A percentile compares a stretch with the other conserved stretches of the same genome.
These are phyloP conservation scores for Idaea aversata DNA, from an alignment of 2,888 invertebrate species.

Conservation along the genomic window DNA sequence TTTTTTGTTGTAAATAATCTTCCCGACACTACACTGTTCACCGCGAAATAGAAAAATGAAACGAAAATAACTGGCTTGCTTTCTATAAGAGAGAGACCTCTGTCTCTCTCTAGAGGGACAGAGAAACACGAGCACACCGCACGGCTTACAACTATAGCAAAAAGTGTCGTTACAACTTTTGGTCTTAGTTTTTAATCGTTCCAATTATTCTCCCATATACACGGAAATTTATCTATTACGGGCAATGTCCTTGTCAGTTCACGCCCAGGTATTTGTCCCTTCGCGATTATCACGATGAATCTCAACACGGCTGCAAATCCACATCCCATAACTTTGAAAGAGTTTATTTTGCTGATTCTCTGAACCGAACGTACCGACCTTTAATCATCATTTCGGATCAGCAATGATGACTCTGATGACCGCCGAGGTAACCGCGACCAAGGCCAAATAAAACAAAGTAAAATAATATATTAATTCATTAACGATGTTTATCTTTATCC, in stretches of 20 bases:
- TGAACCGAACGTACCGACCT: slow-evolving; percentile 68
- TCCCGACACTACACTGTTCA: too few species aligned
- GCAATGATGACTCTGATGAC: slow-evolving; percentile 60
- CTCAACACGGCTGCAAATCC: slow-evolving; percentile 44
- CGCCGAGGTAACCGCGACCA: slow-evolving; percentile 57
- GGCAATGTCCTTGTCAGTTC: slow-evolving; percentile 24
- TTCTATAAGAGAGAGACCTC: too few species aligned
- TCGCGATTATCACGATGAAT: slow-evolving; percentile 31
- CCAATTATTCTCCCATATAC: background rate
- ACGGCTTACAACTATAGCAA: too few species aligned
- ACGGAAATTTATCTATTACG: slow-evolving; percentile 1
- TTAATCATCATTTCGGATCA: slow-evolving; percentile 60
- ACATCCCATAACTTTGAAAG: slow-evolving; percentile 43
- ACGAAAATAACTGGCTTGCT: too few species aligned
- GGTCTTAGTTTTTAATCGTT: too few species aligned
- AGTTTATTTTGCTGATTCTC: slow-evolving; percentile 54
- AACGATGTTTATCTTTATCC: slow-evolving; percentile 31
- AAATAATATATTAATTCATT: slow-evolving; percentile 57
- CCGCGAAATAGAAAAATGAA: too few species aligned
- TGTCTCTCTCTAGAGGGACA: too few species aligned
- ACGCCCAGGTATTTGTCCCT: slow-evolving; percentile 22
- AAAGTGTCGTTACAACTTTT: too few species aligned
- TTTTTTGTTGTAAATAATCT: too few species aligned
- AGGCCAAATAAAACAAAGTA: slow-evolving; percentile 66
- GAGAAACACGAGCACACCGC: too few species aligned